These are phyloP conservation scores for Hylia prasina DNA, from an alignment of 2,113 vertebrate genomes.

Conservation along the genomic window DNA sequence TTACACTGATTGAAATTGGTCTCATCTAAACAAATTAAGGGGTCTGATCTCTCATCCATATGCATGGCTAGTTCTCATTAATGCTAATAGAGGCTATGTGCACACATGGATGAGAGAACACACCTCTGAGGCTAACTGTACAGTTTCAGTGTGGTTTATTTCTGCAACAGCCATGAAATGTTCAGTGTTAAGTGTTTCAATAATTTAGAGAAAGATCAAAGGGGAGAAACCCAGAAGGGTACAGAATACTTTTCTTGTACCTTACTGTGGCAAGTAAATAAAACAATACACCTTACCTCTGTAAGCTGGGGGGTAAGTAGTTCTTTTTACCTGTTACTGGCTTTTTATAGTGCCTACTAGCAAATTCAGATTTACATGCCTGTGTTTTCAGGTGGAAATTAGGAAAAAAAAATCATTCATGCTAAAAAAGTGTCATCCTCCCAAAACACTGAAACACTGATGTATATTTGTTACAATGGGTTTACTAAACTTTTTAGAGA, in stretches of 20 bases:
- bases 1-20: constrained; percentile 37
- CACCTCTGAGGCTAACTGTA: not conserved
- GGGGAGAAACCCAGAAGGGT: not conserved
- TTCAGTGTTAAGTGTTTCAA: not conserved
- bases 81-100: not conserved
- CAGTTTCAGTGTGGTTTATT: not conserved
- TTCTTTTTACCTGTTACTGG: not conserved
- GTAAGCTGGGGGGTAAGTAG: not conserved
- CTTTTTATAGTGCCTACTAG: not conserved
- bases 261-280: not conserved
- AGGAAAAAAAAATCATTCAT: not conserved
- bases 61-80: not conserved
- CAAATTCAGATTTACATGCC: not conserved
- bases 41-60: constrained; percentile 34
- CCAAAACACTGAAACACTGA: not conserved
- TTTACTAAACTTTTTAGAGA: not conserved
- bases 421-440: not conserved
- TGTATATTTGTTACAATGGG: not conserved
- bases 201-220: not conserved
- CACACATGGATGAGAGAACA: not conserved
- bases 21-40: constrained; percentile 48
- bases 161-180: not conserved
- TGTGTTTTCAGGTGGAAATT: not conserved
- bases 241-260: not conserved
- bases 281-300: not conserved